Base-by-base conservation (phyloP, 2,888 invertebrate species). In the Alsophila aescularia region DNA sequence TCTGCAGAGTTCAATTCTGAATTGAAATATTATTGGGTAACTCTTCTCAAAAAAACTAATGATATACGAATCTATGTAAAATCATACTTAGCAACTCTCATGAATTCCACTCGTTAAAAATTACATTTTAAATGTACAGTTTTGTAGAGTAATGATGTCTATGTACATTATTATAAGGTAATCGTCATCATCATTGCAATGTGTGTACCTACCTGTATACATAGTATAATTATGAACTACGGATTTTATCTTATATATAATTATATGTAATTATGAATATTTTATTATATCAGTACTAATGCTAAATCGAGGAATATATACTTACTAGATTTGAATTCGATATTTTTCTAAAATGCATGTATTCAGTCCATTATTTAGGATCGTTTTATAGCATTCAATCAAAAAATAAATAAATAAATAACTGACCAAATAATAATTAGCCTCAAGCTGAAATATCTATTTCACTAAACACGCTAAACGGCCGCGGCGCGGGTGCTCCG, bases 41-140 rank as follows among this genome's bases (percentile, higher is more conserved):
- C 6, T 21, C 6, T 21, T 21, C 6, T 27, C 9, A 9, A 27
- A 27, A 27, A 2, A 27, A 32, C 12, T 14, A 7, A 8, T 1
- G 0, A 2, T 36, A 16, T 36, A 36, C 12, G 7, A n/a, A 12
- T 37, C n/a, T 21, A 35, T 14, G 10, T 15, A 15, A 15, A 35
- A 8, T 10, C 18, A 0, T 37, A 12, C 6, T 18, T n/a, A 18
- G 12, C 3, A 37, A 24, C n/a, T 15, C 18, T 39, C 18, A 39
- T 9, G 8, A 13, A 43, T 32, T 43, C 62, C 69, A 74, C 67
- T 73, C 66, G 60, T 73, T 75, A 71, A 52, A 62, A 68, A 62
- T 32, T 53, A 65, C 58, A 52, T 67, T 61, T 71, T 67, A 64
- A 64, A 65, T 74, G 75, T 77, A 77, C 72, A 77, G 73, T 68